Percentiles rank a stretch among this genome's conserved stretches.
Evolutionary conservation across 1,140 invertebrate genomes (phyloP).

Genomic region (Mylabris phalerata): DNA sequence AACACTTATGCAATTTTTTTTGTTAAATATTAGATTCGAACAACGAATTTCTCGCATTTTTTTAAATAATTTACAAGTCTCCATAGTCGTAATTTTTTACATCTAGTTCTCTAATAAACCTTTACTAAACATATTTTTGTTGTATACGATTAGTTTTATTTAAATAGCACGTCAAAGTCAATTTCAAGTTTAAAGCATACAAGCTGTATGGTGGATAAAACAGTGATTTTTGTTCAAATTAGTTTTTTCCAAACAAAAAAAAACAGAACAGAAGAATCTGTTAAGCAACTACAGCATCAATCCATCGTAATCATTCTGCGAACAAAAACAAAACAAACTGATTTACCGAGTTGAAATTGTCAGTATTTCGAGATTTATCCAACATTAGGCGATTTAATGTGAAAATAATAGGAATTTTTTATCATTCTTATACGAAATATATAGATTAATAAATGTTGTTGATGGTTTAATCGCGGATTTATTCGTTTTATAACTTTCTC

Average conservation of each 20-base stretch:
- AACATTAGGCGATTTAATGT: no score
- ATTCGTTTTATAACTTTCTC: no score
- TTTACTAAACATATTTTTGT: background rate
- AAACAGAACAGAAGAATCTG: background rate
- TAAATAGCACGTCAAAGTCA: constrained; percentile 15
- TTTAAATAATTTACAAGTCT: constrained; percentile 5
- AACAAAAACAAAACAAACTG: background rate
- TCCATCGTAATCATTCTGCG: constrained; percentile 11
- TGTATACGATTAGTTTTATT: constrained; percentile 10
- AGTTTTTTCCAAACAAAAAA: background rate
- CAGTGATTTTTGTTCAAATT: constrained; percentile 1
- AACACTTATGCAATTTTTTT: constrained; percentile 7
- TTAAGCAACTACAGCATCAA: constrained; percentile 12
- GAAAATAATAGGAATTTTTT: no score
- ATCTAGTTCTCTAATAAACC: constrained; percentile 10
- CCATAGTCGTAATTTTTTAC: constrained; percentile 12
- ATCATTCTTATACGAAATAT: no score
- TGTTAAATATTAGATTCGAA: constrained; percentile 2
- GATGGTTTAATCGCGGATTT: no score
- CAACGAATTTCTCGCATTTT: constrained; percentile 11
- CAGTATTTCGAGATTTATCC: no score
- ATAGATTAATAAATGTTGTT: no score
- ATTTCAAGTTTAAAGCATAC: constrained; percentile 12
- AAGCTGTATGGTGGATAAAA: constrained; percentile 16
- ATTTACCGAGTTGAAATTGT: no score